These are phyloP conservation scores for Pygathrix nemaeus DNA, from an alignment of 2,113 vertebrate species.

Conservation along the genomic window DNA sequence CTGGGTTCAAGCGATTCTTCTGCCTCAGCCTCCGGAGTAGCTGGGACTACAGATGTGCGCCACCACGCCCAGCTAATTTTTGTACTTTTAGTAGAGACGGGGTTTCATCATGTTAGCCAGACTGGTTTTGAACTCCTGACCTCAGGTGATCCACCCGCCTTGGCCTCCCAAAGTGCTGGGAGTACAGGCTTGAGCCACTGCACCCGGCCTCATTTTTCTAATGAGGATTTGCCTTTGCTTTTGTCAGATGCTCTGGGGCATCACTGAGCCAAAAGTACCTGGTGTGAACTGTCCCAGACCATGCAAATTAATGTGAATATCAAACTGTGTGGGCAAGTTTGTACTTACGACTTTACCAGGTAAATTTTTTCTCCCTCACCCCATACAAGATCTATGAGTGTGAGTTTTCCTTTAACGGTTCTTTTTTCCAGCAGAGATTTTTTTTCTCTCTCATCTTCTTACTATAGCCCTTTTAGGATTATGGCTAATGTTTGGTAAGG, in stretches of 20 bases:
- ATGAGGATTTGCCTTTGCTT: conserved; percentile 32
- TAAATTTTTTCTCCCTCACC: neutral
- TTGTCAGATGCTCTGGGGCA: neutral
- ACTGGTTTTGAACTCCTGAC: too few species aligned
- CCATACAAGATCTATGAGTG: neutral
- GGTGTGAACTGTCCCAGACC: conserved; percentile 26
- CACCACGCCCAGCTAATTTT: too few species aligned
- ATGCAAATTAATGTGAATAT: conserved; percentile 12
- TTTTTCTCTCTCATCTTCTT: neutral
- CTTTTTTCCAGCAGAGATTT: neutral
- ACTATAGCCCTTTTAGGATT: neutral
- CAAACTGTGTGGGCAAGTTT: conserved; percentile 1
- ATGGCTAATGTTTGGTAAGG: neutral
- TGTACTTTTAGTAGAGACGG: too few species aligned
- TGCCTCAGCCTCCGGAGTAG: too few species aligned
- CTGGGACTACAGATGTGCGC: too few species aligned
- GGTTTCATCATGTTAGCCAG: neutral
- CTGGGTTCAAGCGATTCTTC: too few species aligned
- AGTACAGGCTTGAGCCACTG: too few species aligned
- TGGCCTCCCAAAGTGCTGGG: too few species aligned
- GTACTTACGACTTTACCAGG: neutral
- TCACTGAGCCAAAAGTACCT: conserved; percentile 4
- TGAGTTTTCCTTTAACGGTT: conserved; percentile 13
- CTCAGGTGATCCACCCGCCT: neutral
- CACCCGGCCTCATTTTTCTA: neutral